Evolutionary conservation across 2,888 invertebrate genomes (phyloP), one percentile per base, ranked within the genome.

Genomic region (Pachydiplax longipennis): DNA sequence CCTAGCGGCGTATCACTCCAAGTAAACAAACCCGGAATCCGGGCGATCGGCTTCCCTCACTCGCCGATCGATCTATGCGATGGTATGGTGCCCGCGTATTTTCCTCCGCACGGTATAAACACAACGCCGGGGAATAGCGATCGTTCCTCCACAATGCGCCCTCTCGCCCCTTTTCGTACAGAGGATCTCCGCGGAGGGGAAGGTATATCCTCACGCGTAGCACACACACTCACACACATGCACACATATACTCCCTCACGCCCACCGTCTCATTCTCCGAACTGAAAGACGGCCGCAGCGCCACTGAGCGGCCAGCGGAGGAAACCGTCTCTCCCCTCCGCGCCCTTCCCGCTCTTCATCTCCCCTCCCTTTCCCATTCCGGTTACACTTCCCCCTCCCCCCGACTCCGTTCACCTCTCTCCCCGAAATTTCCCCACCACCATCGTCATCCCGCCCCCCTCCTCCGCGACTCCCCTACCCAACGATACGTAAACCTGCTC

Each of bases 221-320:
- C 82, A 83, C 82, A 83, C 61, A 65, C 87, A 65, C 87, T 61
- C 87, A 87, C 87, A 87, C 87, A 87, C 35, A 87, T 61, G 37
- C 83, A 83, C 87, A 87, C 87, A 83, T 58, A 4, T 31, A 44
- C 87, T 58, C 87, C 87, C 58, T 61, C 87, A 87, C 87, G 87
- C 87, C 87, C 87, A 87, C 87, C 61, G 87, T 87, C 87, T 61
- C 87, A 87, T 87, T 87, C 87, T 87, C 87, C 37, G 87, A 58
- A 87, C 87, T 87, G 87, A 87, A 87, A 87, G 87, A 87, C 87
- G 87, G 87, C 61, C 87, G 87, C 87, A 87, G 87, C 87, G 87
- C 61, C 87, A 87, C 87, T 87, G 87, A 87, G 87, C 87, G 87
- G 87, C 37, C 35, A 87, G 37, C 6, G 87, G 61, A 65, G 37